Conservation (phyloP, 2,797 vertebrate genomes). For the Sylvilagus floridanus region DNA sequence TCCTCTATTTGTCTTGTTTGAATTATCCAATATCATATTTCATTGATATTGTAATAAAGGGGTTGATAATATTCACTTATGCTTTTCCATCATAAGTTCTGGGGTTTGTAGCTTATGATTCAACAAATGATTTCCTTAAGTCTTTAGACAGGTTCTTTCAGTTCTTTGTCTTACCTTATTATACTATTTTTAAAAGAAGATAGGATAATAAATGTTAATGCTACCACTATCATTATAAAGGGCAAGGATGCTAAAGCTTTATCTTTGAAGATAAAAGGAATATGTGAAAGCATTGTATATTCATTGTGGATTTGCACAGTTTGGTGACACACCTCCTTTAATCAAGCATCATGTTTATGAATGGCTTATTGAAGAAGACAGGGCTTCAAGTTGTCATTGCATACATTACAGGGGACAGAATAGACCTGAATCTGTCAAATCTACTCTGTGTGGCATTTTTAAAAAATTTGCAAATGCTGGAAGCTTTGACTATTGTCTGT, state of each 20-base stretch:
- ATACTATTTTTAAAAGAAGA: conserved; percentile 65
- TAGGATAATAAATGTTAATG: conserved; percentile 79
- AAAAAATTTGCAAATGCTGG: conserved; percentile 55
- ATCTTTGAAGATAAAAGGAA: conserved; percentile 78
- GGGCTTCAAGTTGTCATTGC: background rate
- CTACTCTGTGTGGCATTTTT: conserved; percentile 13
- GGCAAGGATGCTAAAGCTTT: conserved; percentile 67
- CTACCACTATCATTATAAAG: conserved; percentile 67
- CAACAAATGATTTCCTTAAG: conserved; percentile 54
- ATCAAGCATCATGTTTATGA: conserved; percentile 69
- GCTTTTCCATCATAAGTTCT: conserved; percentile 54
- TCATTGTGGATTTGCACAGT: conserved; percentile 59
- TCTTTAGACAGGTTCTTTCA: conserved; percentile 66
- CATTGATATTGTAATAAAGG: conserved; percentile 50
- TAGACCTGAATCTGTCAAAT: conserved; percentile 77
- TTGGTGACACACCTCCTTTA: conserved; percentile 64
- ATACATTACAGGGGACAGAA: conserved; percentile 60
- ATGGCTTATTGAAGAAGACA: conserved; percentile 69
- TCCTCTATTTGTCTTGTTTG: conserved; percentile 68
- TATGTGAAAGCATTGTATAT: conserved; percentile 66
- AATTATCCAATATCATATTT: conserved; percentile 63
- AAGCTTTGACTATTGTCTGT: conserved; percentile 69
- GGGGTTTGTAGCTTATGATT: conserved; percentile 54
- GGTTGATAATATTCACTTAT: conserved; percentile 3
- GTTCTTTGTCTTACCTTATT: conserved; percentile 69